Conservation (phyloP, 2,888 invertebrate species). For the Tinea pellionella region DNA sequence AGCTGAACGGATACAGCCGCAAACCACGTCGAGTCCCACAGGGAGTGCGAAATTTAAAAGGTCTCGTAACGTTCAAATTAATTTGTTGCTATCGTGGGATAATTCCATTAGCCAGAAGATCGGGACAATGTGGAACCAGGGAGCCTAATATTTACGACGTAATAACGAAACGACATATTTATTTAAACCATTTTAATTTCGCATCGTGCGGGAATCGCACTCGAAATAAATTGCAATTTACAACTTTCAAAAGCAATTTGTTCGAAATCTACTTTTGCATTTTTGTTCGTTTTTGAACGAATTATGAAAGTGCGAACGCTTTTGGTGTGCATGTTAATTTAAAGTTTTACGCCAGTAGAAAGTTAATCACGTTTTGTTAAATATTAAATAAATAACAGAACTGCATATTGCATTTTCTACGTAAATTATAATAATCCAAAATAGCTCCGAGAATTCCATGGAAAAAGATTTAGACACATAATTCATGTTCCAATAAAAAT, state of each 20-base stretch:
- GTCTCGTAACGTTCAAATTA: slow-evolving; percentile 37
- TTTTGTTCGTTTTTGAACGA: neutral
- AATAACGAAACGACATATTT: slow-evolving; percentile 34
- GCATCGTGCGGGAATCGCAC: neutral
- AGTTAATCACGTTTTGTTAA: neutral
- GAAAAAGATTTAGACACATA: neutral
- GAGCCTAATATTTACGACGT: slow-evolving; percentile 40
- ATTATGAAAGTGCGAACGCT: neutral
- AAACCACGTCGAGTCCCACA: slow-evolving; percentile 1
- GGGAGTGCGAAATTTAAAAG: slow-evolving; percentile 26
- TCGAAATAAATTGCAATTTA: slow-evolving; percentile 11
- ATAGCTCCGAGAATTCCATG: neutral
- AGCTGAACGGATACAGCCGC: neutral
- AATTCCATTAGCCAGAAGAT: slow-evolving; percentile 45
- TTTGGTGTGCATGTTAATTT: slow-evolving; percentile 3
- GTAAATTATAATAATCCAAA: neutral
- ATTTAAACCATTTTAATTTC: slow-evolving; percentile 16
- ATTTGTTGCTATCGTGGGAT: slow-evolving; percentile 45
- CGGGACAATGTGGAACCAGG: slow-evolving; percentile 26
- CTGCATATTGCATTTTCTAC: neutral
- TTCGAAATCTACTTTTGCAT: slow-evolving; percentile 1
- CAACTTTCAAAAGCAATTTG: slow-evolving; percentile 12
- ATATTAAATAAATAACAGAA: neutral
- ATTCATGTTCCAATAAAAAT: neutral
- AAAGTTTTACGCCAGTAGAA: neutral